Base-by-base conservation (phyloP, 2,113 vertebrate species). In the Chionomys nivalis region DNA sequence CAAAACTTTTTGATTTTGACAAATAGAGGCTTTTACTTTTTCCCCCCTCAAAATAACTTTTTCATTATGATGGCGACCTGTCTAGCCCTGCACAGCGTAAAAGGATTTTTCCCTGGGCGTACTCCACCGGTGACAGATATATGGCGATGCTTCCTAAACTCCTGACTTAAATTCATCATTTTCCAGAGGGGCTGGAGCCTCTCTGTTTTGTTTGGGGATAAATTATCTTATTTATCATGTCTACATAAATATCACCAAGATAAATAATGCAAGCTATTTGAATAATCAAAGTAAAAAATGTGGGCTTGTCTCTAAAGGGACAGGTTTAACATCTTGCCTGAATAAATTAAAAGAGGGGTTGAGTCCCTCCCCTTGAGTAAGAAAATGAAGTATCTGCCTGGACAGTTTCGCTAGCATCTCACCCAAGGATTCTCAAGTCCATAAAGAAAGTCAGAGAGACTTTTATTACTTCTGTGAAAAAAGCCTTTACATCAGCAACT, bases 191-290 rank as follows among this genome's bases (percentile, higher is more conserved):
- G 86, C 87, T 94, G 91, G 95, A 97, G 77, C 63, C 21, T 98
- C 93, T 97, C 78, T 95, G 42, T 97, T 98, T 98, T 98, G 97
- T 98, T 98, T 98, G 76, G 92, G 97, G 81, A 94, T 97, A 98
- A 98, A 98, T 98, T 96, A 98, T 97, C 89, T 97, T 98, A 97
- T 98, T 98, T 98, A 97, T 98, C 97, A 97, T 96, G 94, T 96
- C 96, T 97, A 70, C 92, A 92, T 98, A 98, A 98, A 96, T 97
- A 97, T 39, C 65, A 96, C 94, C 49, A 90, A 70, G 87, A 97
- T 98, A 94, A 98, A 98, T 98, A 98, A 98, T 97, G 58, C 39
- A 98, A 75, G 55, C 90, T 96, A 52, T 87, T 93, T 58, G 61
- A 94, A 96, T 97, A n/a, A 61, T 98, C 93, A 97, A 92, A 94